Base-by-base conservation (phyloP, 2,113 vertebrate genomes). In the Pipra filicauda region DNA sequence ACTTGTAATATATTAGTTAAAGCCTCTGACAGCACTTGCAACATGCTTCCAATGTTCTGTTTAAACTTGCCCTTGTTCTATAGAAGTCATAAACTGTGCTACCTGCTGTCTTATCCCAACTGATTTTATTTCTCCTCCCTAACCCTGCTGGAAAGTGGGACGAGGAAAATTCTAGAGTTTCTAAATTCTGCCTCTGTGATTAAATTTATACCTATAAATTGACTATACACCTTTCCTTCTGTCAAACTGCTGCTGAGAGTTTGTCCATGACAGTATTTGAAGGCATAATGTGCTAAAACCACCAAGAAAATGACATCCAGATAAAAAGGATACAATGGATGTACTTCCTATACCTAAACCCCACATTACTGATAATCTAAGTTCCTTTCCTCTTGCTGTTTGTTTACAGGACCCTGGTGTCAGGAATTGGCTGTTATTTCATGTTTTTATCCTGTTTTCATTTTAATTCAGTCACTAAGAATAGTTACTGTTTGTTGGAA, bases 331-430 rank as follows among this genome's bases (percentile, higher is more conserved):
- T 33, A 52, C 24, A 72, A 17, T 71, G 33, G 52, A 57, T 74
- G 19, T 52, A 15, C 20, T 92, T 97, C 48, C 93, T 87, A 37
- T 41, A 77, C 27, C n/a, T 55, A 78, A 96, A 72, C 19, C 2
- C 0, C 31, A 2, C 0, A 4, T 74, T 46, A 31, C 61, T 41
- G 73, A 72, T 84, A 75, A 82, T 37, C 64, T 67, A 48, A 90
- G 39, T 52, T 90, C 75, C 43, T 84, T 88, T 88, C 64, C 44
- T 86, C 52, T 52, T 74, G 31, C 49, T 84, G 44, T 72, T 91
- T 96, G 80, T 94, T 95, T 89, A 77, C 84, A 89, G 57, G 67
- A 90, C 86, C 67, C 81, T 44, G 30, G 19, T 90, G 79, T 80
- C 72, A 91, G 46, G 59, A 94, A 80, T 46, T 77, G 59, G 19